Evolutionary conservation across 2,888 invertebrate species (phyloP), one percentile per base, ranked within the genome.

Genomic region (Agonopterix alstromeriana): DNA sequence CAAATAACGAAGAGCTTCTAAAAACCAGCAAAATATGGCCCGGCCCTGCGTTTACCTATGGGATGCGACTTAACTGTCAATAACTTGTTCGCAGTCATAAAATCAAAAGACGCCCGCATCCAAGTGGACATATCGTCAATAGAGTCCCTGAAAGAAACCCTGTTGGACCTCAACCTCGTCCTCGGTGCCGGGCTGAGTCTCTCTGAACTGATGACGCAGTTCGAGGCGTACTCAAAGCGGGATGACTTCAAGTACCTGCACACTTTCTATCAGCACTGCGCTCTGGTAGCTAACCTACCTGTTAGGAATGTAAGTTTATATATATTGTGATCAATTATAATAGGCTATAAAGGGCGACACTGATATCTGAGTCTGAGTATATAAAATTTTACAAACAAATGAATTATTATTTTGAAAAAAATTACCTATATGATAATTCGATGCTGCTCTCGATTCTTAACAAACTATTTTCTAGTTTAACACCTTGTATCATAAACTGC

Each of bases 261-360:
- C 0, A 82, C 84, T 41, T 78, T 94, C 52, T 89, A 89, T 17
- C 76, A 90, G 12, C 94, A 95, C 67, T 73, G 94, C 53, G 92
- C 93, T 58, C 70, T 93, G 47, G 91, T 95, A 2, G 95, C 94
- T 0, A 93, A 92, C 70, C 88, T 92, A 3, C 91, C 94, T 11
- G 92, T 95, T 0, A 86, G 94, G 71, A 95, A 94, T 80, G 94
- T 94, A 73, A 88, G 91, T 81, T 14, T 27, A 17, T 42, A 2
- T 27, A 36, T 36, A 8, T 42, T 42, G n/a, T 38, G 36, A 11
- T 11, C 40, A 53, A 57, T 43, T 10, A 10, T 35, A 4, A 8
- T 2, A 35, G 36, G 2, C 35, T 1, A 41, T 10, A 10, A 10
- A 42, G 9, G n/a, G n/a, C n/a, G n/a, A n/a, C n/a, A n/a, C n/a